Conservation (phyloP, 2,113 vertebrate genomes). For the Macrotis lagotis region DNA sequence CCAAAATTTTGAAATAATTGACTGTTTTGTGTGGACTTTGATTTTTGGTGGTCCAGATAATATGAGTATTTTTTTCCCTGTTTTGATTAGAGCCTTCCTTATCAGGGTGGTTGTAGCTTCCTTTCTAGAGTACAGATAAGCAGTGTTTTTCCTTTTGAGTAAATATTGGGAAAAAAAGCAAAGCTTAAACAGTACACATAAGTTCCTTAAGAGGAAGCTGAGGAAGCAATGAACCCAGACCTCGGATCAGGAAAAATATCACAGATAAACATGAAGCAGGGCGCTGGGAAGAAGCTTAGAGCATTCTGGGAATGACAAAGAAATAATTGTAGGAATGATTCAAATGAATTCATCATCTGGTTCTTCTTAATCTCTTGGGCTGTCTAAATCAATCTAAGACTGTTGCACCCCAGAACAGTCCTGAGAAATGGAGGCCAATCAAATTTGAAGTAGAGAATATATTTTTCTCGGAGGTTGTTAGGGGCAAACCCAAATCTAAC, state of each 20-base stretch:
- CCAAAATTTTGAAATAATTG: neutral
- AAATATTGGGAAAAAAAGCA: conserved; percentile 16
- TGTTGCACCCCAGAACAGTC: too few species aligned
- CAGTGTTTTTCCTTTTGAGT: conserved; percentile 27
- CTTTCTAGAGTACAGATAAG: conserved; percentile 3
- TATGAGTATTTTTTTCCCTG: neutral
- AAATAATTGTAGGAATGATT: neutral
- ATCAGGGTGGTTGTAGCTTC: neutral
- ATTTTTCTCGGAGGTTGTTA: too few species aligned
- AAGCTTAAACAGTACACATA: neutral
- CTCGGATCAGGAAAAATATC: conserved; percentile 44
- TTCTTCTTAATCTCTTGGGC: neutral
- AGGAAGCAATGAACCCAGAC: conserved; percentile 37
- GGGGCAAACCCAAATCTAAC: too few species aligned
- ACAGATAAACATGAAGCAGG: conserved; percentile 16
- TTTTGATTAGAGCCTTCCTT: neutral
- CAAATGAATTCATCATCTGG: neutral
- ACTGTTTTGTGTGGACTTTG: neutral
- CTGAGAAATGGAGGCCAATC: too few species aligned
- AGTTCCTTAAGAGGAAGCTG: conserved; percentile 22
- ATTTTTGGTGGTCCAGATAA: neutral
- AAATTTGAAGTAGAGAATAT: too few species aligned
- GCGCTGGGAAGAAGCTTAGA: neutral
- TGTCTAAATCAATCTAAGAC: neutral
- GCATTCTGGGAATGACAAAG: neutral